A percentile compares a stretch with the other conserved stretches of the same genome.
Conservation (phyloP, 2,797 vertebrate species). For the Rhynchotus rufescens region DNA sequence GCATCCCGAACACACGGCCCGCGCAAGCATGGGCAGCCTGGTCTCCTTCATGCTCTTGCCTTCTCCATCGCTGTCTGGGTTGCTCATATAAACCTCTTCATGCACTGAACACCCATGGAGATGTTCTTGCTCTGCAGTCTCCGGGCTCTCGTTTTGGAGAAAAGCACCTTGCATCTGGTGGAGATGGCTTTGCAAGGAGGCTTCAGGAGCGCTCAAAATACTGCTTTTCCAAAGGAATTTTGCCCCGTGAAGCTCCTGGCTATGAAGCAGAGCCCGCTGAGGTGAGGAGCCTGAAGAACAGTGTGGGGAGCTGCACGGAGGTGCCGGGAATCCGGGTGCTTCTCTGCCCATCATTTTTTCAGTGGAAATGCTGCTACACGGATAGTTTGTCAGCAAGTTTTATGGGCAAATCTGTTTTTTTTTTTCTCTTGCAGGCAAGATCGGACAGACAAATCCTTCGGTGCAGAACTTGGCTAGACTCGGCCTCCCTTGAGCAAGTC, state of each 20-base stretch:
- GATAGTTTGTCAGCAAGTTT: neutral
- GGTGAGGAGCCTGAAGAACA: neutral
- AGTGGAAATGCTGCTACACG: neutral
- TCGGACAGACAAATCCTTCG: neutral
- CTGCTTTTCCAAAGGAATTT: neutral
- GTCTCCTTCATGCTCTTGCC: neutral
- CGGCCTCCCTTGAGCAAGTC: neutral
- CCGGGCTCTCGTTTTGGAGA: neutral
- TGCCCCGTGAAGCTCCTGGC: neutral
- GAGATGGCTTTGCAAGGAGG: neutral
- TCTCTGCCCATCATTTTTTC: too few species aligned
- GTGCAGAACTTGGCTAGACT: neutral
- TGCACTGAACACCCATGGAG: neutral
- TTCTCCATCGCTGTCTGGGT: neutral
- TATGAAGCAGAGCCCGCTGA: neutral
- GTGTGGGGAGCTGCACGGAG: too few species aligned
- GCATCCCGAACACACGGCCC: rapidly evolving
- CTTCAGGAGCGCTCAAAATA: neutral
- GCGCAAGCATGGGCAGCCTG: neutral
- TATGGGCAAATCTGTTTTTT: neutral
- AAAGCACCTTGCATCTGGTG: rapidly evolving
- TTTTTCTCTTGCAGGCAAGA: neutral
- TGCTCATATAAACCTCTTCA: neutral
- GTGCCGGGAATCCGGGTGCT: too few species aligned
- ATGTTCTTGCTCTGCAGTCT: neutral